Percentiles rank a stretch among this genome's conserved stretches.
Evolutionary conservation across 2,797 vertebrate genomes (phyloP).

Genomic region (Ataeniobius toweri): DNA sequence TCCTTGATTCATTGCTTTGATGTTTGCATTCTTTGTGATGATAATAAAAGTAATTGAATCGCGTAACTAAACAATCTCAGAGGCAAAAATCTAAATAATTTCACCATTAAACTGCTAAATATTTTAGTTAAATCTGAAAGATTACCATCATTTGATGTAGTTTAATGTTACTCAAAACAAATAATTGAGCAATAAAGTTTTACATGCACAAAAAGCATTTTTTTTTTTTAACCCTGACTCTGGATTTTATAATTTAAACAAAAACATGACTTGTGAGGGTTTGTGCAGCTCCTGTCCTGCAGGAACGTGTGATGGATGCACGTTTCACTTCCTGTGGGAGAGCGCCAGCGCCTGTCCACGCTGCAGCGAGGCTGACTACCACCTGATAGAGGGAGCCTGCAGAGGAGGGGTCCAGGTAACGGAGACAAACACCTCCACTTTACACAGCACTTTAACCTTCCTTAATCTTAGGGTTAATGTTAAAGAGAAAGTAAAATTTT

Average conservation of each 20-base stretch:
- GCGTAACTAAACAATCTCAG: neutral
- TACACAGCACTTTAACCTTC: neutral
- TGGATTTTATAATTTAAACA: neutral
- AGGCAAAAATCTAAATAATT: neutral
- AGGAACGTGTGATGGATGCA: constrained; percentile 95
- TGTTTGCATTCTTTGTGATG: neutral
- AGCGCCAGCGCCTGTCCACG: constrained; percentile 90
- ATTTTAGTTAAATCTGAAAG: neutral
- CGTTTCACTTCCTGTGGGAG: constrained; percentile 94
- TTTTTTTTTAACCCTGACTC: neutral
- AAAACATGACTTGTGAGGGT: neutral
- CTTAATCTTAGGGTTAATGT: too few species aligned
- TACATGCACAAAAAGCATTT: neutral
- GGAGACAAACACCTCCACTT: neutral
- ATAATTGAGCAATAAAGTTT: neutral
- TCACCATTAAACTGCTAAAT: neutral
- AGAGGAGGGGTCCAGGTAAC: constrained; percentile 88
- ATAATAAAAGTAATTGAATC: neutral
- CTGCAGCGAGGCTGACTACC: constrained; percentile 89
- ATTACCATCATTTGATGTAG: neutral
- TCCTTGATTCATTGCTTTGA: neutral
- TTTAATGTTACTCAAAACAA: neutral
- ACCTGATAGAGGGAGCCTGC: constrained; percentile 92
- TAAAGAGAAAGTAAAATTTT: neutral
- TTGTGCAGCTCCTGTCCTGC: constrained; percentile 87